These are phyloP conservation scores for Trichosurus vulpecula DNA, from an alignment of 2,797 vertebrate genomes.

Conservation along the genomic window DNA sequence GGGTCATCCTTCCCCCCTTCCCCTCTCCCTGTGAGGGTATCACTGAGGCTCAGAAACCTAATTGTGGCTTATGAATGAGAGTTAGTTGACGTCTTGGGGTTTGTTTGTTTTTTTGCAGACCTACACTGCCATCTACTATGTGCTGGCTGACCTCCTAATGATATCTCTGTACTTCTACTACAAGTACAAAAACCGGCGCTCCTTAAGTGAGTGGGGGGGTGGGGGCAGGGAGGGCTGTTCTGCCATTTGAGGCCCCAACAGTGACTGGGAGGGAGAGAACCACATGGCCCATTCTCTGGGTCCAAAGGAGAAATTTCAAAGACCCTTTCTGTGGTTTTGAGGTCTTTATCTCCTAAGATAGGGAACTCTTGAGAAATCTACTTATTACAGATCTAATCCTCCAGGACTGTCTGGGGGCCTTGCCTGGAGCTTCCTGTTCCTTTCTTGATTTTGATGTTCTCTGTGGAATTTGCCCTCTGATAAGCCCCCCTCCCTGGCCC, in stretches of 20 bases:
- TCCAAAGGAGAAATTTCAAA: accelerated
- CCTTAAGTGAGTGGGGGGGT: slow-evolving; percentile 49
- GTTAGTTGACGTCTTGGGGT: too few species aligned
- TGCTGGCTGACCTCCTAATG: slow-evolving; percentile 92
- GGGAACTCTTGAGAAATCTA: background rate
- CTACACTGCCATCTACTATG: slow-evolving; percentile 96
- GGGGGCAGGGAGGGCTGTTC: slow-evolving; percentile 67
- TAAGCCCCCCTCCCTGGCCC: too few species aligned
- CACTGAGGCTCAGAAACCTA: background rate
- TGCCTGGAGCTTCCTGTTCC: background rate
- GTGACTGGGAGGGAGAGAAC: background rate
- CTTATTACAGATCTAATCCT: background rate
- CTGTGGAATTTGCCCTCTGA: background rate
- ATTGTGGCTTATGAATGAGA: background rate
- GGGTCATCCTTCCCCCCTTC: background rate
- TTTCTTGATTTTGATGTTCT: background rate
- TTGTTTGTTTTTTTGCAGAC: slow-evolving; percentile 81
- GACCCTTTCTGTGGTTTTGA: slow-evolving; percentile 3
- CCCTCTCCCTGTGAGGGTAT: background rate
- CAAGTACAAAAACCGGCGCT: slow-evolving; percentile 82
- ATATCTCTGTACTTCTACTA: slow-evolving; percentile 91
- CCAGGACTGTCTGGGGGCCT: background rate
- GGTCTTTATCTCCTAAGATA: background rate
- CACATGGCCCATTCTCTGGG: background rate
- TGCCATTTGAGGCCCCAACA: accelerated